phyloP scores from a whole-genome alignment of 2,797 vertebrate genomes.

The Enteromius fasciolatus region DNA sequence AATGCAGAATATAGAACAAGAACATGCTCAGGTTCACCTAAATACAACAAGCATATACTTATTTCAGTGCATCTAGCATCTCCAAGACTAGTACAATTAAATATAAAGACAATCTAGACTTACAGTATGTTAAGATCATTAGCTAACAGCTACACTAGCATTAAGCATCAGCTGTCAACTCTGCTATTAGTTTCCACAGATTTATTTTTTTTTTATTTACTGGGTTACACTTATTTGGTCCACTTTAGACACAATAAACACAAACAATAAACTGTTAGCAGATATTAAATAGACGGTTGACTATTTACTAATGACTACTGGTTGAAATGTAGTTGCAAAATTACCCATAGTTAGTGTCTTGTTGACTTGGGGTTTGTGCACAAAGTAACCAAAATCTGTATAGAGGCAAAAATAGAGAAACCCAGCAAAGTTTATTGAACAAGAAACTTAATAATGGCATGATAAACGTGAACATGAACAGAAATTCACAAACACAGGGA shows the following conservation, averaged over 20 bases:
- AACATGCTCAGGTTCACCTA: background rate
- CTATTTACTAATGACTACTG: background rate
- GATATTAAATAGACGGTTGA: background rate
- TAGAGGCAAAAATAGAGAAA: background rate
- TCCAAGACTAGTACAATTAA: background rate
- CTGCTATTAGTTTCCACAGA: background rate
- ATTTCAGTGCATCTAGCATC: background rate
- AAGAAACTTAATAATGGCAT: background rate
- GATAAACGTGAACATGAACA: background rate
- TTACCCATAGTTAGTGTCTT: background rate
- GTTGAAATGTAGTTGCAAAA: background rate
- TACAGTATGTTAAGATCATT: background rate
- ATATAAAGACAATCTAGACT: background rate
- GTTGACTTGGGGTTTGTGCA: background rate
- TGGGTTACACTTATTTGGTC: too few relatives aligned
- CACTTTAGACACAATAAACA: too few relatives aligned
- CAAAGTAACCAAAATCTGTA: background rate
- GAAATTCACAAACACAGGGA: background rate
- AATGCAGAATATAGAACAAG: conserved; percentile 22
- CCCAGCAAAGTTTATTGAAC: background rate
- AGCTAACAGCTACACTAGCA: background rate
- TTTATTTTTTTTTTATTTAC: too few relatives aligned
- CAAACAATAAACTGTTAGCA: background rate
- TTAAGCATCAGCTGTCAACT: background rate
- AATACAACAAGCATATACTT: background rate